Base-by-base conservation (phyloP, 2,888 invertebrate species). In the Hirudinaria manillensis region DNA sequence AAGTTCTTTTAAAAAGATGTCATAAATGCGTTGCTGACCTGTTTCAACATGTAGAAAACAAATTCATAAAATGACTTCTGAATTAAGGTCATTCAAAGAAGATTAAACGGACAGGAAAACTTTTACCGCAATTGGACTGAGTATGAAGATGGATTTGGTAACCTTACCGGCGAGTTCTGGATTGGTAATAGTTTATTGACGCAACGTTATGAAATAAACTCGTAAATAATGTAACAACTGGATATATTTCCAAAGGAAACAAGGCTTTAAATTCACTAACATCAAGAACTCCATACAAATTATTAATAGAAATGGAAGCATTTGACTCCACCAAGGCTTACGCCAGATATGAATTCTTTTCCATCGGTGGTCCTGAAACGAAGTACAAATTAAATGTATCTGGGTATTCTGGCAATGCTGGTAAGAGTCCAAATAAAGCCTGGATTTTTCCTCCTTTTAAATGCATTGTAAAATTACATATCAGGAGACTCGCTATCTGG, bases 401-500 rank as follows among this genome's bases (percentile, higher is more conserved):
- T 1, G 34, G 34, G n/a, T 68, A 68, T 34, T 68, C 68, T 7
- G 68, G 68, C 68, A 68, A 10, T n/a, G 68, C 68, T 4, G 68
- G 68, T 68, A 34, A 36, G 1, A 6, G 10, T 29, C 21, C 2
- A 27, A 6, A 27, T 61, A 61, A 19, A 21, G 27, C 21, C 13
- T 61, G 13, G 24, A 24, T 27, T 3, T 3, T 1, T 61, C 19
- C 7, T 6, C 61, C 13, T 27, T 29, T 61, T 61, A 29, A 27
- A 4, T 61, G 1, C 55, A 13, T 16, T 53, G 16, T 13, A 27
- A 61, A 61, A 27, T 6, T 27, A 10, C n/a, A 61, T 29, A 2
- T 21, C 75, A 75, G 75, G 75, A n/a, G 75, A 75, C 24, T 56
- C 70, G 45, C 36, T 75, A 3, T 24, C 53, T 19, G 2, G 7